A percentile compares a stretch with the other conserved stretches of the same genome.
Conservation (phyloP, 2,888 invertebrate species). For the Dolichopus griseipennis region DNA sequence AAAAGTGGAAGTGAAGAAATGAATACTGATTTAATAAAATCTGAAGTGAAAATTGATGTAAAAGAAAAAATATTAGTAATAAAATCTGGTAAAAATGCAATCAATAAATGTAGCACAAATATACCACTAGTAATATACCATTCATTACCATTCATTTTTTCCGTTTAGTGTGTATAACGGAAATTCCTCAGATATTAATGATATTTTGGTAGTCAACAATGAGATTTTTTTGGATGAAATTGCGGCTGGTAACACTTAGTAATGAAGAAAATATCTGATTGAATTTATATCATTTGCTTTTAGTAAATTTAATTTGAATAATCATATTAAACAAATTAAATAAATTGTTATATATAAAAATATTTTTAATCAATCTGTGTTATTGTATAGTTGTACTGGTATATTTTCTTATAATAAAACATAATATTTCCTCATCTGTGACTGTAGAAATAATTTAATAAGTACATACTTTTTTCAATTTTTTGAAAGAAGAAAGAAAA, state of each 20-base stretch:
- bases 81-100: conserved; percentile 23
- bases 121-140: conserved; percentile 36
- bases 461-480: too few species aligned
- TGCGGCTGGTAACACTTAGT: conserved; percentile 41
- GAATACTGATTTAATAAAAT: not conserved
- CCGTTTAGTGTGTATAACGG: conserved; percentile 39
- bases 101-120: conserved; percentile 26
- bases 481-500: too few species aligned
- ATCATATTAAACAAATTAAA: too few species aligned
- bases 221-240: conserved; percentile 39
- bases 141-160: conserved; percentile 44
- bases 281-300: conserved; percentile 9
- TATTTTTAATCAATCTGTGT: too few species aligned
- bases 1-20: not conserved
- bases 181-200: conserved; percentile 38
- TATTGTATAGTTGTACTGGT: too few species aligned
- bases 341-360: too few species aligned
- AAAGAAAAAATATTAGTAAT: conserved; percentile 9
- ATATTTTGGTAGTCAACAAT: conserved; percentile 39
- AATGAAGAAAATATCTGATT: conserved; percentile 31
- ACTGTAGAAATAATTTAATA: too few species aligned
- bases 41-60: not conserved
- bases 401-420: too few species aligned
- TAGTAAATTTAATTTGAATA: too few species aligned
- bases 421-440: too few species aligned